Evolutionary conservation across 2,113 vertebrate genomes (phyloP).

Genomic region (Carettochelys insculpta): DNA sequence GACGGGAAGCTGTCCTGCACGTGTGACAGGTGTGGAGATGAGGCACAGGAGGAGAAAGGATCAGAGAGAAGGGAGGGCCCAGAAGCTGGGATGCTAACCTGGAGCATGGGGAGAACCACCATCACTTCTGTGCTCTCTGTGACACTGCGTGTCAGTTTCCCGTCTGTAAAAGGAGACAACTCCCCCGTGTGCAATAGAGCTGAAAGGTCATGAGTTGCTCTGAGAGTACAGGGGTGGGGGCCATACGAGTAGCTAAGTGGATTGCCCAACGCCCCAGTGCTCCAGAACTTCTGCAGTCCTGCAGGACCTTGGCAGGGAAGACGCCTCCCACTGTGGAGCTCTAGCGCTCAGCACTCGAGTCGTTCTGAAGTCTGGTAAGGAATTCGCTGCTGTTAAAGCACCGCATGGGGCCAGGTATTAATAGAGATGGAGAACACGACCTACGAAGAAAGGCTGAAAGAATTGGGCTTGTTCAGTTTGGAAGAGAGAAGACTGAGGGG

Average conservation of each 20-base stretch:
- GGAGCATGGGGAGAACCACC: background rate
- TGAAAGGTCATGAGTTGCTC: background rate
- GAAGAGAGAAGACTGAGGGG: no score
- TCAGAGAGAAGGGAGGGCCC: background rate
- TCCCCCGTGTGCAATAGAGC: background rate
- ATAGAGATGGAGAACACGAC: no score
- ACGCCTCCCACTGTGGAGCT: no score
- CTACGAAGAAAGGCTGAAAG: no score
- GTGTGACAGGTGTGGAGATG: background rate
- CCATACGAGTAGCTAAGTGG: background rate
- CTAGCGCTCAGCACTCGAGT: background rate
- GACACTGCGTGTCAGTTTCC: background rate
- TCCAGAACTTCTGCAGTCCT: background rate
- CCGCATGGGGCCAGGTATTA: no score
- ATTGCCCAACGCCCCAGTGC: background rate
- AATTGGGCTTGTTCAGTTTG: no score
- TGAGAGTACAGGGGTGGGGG: background rate
- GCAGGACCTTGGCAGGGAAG: background rate
- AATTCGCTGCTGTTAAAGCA: no score
- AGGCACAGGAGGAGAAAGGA: background rate
- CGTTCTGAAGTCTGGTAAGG: no score
- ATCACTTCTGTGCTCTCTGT: background rate
- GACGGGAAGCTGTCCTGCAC: background rate
- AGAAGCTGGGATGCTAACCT: background rate
- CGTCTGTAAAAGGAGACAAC: background rate